Evolutionary conservation across 2,888 invertebrate species (phyloP).

Genomic region (Sylvicola cinctus): DNA sequence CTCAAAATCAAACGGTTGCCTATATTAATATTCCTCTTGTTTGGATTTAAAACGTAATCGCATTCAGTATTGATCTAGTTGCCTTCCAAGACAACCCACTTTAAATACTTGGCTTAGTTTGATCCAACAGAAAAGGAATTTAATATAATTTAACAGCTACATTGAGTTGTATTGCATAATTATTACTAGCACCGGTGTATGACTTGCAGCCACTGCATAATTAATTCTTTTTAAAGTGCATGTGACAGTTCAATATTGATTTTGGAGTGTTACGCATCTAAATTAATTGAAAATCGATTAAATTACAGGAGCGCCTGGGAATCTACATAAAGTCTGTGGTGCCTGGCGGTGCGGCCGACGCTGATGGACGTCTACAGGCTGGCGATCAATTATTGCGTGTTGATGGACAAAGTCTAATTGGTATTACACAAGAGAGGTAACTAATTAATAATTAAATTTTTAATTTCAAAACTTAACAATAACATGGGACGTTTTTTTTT

Average conservation of each 20-base stretch:
- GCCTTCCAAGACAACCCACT: background rate
- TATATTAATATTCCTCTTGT: no score
- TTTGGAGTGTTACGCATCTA: background rate
- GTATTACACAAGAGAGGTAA: constrained; percentile 57
- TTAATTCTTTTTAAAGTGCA: no score
- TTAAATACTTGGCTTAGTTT: background rate
- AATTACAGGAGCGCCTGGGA: constrained; percentile 46
- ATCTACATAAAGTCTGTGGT: constrained; percentile 99
- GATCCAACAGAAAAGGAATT: background rate
- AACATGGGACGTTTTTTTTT: constrained; percentile 2
- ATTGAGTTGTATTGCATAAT: no score
- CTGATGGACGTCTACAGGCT: constrained; percentile 84
- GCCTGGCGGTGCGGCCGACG: constrained; percentile 77
- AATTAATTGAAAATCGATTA: no score
- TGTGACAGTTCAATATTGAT: no score
- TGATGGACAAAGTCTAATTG: constrained; percentile 86
- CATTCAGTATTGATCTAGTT: no score
- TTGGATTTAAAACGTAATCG: no score
- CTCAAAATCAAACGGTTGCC: no score
- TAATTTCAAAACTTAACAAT: no score
- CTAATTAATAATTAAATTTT: constrained; percentile 4
- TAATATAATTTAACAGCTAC: no score
- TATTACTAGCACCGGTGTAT: no score
- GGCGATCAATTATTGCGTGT: constrained; percentile 95
- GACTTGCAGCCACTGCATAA: no score